Conservation (phyloP, 2,888 invertebrate species). For the Plebejus anna region DNA sequence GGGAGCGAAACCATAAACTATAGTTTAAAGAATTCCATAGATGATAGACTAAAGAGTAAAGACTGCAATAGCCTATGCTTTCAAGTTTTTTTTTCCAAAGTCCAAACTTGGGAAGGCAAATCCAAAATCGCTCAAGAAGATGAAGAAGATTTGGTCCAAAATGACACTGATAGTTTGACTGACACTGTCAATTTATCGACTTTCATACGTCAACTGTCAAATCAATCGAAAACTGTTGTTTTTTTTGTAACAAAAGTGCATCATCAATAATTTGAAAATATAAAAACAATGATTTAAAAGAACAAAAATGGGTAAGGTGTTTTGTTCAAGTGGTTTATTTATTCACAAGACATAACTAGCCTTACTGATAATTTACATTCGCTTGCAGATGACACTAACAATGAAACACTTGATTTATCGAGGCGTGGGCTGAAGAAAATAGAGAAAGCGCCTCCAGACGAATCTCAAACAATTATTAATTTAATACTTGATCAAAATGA, state of each 20-base stretch:
- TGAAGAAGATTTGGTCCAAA: too few relatives aligned
- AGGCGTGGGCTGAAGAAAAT: constrained; percentile 90
- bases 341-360: neutral
- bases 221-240: neutral
- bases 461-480: constrained; percentile 83
- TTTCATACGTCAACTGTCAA: neutral
- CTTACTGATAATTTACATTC: neutral
- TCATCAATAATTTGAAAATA: constrained; percentile 45
- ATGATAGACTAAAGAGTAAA: too few relatives aligned
- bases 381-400: constrained; percentile 44
- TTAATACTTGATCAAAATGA: constrained; percentile 93
- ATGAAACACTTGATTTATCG: constrained; percentile 86
- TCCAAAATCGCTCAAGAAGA: too few relatives aligned
- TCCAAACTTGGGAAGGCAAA: too few relatives aligned
- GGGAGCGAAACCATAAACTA: too few relatives aligned
- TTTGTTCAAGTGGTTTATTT: constrained; percentile 8
- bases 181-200: too few relatives aligned
- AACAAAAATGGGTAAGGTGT: constrained; percentile 57
- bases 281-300: constrained; percentile 50
- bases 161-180: too few relatives aligned
- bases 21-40: too few relatives aligned
- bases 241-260: constrained; percentile 41
- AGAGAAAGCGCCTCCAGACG: constrained; percentile 84
- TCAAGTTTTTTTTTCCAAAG: too few relatives aligned
- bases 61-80: too few relatives aligned